Base-by-base conservation (phyloP, 2,888 invertebrate genomes). In the Andrena minutula region DNA sequence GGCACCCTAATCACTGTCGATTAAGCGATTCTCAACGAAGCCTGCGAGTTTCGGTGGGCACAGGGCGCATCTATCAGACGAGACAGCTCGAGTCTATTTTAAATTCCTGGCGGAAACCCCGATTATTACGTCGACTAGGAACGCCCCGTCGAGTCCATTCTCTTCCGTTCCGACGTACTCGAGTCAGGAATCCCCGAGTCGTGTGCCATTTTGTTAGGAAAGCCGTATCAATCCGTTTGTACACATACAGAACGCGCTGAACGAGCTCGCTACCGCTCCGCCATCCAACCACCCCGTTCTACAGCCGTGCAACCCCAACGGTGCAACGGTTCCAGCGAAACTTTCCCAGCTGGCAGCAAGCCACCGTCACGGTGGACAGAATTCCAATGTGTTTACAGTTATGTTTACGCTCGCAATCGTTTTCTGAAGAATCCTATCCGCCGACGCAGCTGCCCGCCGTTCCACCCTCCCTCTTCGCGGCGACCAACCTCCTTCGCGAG, bases 351-450 rank as follows among this genome's bases (percentile, higher is more conserved):
- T 90, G 91, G 91, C 90, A 85, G 69, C 56, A 75, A 82, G 91
- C 91, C 91, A 89, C 73, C 85, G 87, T 88, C 85, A 88, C 86
- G 87, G 84, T 88, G 87, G 88, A 89, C 88, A 85, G 88, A 84
- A 90, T 88, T 75, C 86, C 83, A 88, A 89, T 87, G 86, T 86
- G 88, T 90, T 91, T 90, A 91, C 88, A 87, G 89, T 89, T 88
- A 88, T 90, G 89, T 90, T 90, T 90, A 88, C 89, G 89, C 82
- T 88, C 76, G 73, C 76, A 64, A 84, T 87, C 86, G 76, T 78
- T 85, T 41, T 69, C 76, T 60, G 71, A 51, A 85, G 83, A 87
- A 87, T 82, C 78, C 79, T 65, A 68, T 70, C 68, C 12, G 58
- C 72, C 64, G 20, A 63, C n/a, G 30, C 10, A 73, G 8, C 32